A percentile compares a stretch with the other conserved stretches of the same genome.
phyloP scores from a whole-genome alignment of 2,797 vertebrate genomes.

The Sebastes variabilis region DNA sequence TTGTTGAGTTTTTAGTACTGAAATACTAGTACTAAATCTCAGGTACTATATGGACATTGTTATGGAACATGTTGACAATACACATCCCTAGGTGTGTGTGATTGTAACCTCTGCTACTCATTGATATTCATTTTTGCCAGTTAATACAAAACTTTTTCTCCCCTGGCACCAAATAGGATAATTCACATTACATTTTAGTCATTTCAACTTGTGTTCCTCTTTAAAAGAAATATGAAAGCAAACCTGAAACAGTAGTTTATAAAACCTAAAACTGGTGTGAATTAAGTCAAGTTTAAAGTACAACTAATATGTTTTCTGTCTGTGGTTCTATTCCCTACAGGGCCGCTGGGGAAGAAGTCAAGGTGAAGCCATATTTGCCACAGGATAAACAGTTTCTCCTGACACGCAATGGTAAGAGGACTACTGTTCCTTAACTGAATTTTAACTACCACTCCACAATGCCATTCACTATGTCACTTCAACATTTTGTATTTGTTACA shows the following conservation, averaged over 20 bases:
- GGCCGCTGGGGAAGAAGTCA: conserved; percentile 93
- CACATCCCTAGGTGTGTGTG: neutral
- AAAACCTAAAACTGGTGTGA: neutral
- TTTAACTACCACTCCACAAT: neutral
- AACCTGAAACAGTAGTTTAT: neutral
- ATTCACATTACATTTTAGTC: neutral
- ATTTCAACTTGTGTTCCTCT: neutral
- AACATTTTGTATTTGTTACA: neutral
- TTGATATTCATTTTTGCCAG: neutral
- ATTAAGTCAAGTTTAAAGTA: neutral
- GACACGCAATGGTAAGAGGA: conserved; percentile 93
- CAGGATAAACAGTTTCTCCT: conserved; percentile 96
- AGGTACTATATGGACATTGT: too few species aligned
- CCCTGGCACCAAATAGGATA: neutral
- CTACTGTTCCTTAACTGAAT: neutral
- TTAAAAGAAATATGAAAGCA: too few species aligned
- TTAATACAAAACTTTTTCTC: neutral
- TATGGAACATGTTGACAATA: too few species aligned
- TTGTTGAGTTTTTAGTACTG: too few species aligned
- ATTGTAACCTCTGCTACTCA: neutral
- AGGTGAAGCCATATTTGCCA: conserved; percentile 95
- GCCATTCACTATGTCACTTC: neutral
- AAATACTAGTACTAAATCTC: too few species aligned
- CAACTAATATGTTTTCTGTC: neutral
- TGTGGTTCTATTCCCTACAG: conserved; percentile 71